phyloP scores from a whole-genome alignment of 2,797 vertebrate species.

The Trematomus bernacchii region DNA sequence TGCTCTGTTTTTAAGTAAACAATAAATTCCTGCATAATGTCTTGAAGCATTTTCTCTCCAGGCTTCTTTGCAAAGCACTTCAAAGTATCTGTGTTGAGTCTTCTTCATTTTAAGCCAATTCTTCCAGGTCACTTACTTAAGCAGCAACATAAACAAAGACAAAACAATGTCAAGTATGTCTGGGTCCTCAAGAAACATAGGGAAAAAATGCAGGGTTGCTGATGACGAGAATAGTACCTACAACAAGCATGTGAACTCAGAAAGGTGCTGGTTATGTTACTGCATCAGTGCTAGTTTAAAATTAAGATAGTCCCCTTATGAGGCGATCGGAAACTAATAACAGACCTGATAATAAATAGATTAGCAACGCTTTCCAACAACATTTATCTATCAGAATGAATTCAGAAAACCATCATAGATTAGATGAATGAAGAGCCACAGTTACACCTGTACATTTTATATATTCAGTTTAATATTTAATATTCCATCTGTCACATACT shows the following conservation, averaged over 20 bases:
- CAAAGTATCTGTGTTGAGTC: constrained; percentile 57
- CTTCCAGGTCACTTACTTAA: constrained; percentile 86
- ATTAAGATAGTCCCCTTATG: not conserved
- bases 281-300: not conserved
- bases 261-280: not conserved
- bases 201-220: constrained; percentile 5
- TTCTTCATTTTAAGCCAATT: constrained; percentile 77
- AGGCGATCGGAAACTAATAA: not conserved
- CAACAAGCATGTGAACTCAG: not conserved
- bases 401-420: not conserved
- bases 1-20: not conserved
- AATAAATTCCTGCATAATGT: constrained; percentile 12
- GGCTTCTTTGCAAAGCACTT: constrained; percentile 59
- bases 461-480: too few relatives aligned
- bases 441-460: constrained; percentile 21
- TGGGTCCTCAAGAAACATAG: constrained; percentile 73
- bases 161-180: constrained; percentile 83
- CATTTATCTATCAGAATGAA: not conserved
- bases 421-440: not conserved
- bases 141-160: constrained; percentile 80
- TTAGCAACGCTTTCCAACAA: not conserved
- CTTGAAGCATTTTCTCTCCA: constrained; percentile 34
- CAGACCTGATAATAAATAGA: not conserved
- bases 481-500: too few relatives aligned
- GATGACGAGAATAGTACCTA: not conserved